Evolutionary conservation across 2,113 vertebrate genomes (phyloP), one percentile per base, ranked within the genome.

Genomic region (Coreoperca whiteheadi): DNA sequence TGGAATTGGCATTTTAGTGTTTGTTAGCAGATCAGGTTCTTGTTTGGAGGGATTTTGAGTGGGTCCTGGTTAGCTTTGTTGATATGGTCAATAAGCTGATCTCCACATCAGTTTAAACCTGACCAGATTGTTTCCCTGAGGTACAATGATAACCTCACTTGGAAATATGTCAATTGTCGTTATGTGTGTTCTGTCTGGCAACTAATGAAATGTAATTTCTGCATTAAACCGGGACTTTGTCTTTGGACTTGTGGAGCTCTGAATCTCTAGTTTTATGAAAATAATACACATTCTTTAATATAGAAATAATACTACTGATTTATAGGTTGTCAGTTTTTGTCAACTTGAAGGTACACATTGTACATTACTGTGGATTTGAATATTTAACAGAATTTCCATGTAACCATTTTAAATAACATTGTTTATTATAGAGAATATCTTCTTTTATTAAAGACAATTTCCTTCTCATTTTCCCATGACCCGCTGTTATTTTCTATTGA

Each of bases 231-330:
- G 32, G 23, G 2, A 65, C 6, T 9, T 68, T 46, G 21, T 79
- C 28, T 66, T 37, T 65, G 11, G 9, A 63, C n/a, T 65, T 66
- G 34, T 72, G 8, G 34, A 66, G 51, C 43, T 54, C 12, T 79
- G 54, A 53, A 75, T 79, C 14, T 68, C 20, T 74, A 59, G n/a
- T 74, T 70, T 64, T 4, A 16, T 57, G 0, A 30, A n/a, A 71
- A 51, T 8, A 69, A 69, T 39, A 41, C 4, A 32, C 30, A n/a
- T n/a, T n/a, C n/a, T n/a, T 37, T 61, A 56, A 30, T 68, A 46
- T 7, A 69, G 9, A 74, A 50, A 60, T 61, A 67, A 70, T 46
- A 77, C 79, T 88, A 81, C 76, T 87, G 81, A 87, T 80, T 74
- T 41, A 51, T 21, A 53, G 11, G 37, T 79, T 74, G 53, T 28